Evolutionary conservation across 2,113 vertebrate genomes (phyloP).

Genomic region (Pterocles orientalis): DNA sequence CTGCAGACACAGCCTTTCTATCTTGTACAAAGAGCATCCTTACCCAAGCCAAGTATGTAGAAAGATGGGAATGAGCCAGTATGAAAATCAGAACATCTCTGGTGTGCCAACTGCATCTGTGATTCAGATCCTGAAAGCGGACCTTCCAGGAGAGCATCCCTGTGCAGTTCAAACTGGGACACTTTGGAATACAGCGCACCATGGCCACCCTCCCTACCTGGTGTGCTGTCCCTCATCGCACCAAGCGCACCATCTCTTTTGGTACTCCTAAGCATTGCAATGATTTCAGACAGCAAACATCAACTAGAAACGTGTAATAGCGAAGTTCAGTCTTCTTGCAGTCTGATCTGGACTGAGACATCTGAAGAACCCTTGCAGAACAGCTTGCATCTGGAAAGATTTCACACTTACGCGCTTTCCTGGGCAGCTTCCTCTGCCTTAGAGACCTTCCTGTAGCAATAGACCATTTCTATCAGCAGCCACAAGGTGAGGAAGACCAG

Average conservation of each 20-base stretch:
- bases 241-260: neutral
- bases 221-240: rapidly evolving
- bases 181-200: rapidly evolving
- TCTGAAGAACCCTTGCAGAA: neutral
- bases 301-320: rapidly evolving
- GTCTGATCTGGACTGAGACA: neutral
- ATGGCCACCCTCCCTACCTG: neutral
- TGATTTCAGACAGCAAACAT: neutral
- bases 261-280: neutral
- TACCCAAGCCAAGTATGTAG: neutral
- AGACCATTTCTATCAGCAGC: slow-evolving; percentile 96
- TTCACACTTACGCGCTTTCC: slow-evolving; percentile 89
- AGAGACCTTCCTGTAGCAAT: slow-evolving; percentile 98
- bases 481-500: slow-evolving; percentile 95
- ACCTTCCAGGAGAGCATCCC: neutral
- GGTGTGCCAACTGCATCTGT: neutral
- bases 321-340: neutral
- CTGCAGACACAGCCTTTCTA: neutral
- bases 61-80: neutral
- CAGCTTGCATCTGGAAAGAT: neutral
- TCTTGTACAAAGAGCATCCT: rapidly evolving
- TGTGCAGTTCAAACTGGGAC: rapidly evolving
- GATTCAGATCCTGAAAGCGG: neutral
- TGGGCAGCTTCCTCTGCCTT: slow-evolving; percentile 90
- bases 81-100: neutral